These are phyloP conservation scores for Fulica atra DNA, from an alignment of 2,113 vertebrate species.

Conservation along the genomic window DNA sequence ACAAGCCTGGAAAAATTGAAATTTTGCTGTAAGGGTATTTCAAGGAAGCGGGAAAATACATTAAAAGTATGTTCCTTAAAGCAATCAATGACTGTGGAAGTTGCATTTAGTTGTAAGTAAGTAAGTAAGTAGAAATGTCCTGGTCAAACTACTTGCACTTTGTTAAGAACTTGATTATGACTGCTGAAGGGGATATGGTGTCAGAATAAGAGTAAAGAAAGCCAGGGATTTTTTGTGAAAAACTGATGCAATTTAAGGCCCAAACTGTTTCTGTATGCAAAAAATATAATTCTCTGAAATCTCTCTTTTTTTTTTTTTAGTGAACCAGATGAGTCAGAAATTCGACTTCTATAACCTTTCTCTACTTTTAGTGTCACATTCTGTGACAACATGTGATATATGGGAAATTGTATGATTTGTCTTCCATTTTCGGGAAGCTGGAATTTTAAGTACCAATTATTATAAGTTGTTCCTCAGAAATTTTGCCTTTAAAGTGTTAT, in stretches of 20 bases:
- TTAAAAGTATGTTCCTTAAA: background rate
- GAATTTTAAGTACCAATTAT: background rate
- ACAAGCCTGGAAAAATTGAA: background rate
- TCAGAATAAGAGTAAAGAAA: background rate
- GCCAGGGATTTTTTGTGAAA: background rate
- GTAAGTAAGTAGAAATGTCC: background rate
- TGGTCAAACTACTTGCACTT: background rate
- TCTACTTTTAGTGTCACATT: background rate
- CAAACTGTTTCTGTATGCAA: background rate
- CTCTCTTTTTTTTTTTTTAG: background rate
- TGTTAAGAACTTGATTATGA: background rate
- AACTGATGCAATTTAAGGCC: background rate
- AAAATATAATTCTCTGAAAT: background rate
- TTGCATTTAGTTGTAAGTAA: background rate
- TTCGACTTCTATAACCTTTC: background rate
- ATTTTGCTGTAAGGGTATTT: background rate
- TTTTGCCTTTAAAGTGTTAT: background rate
- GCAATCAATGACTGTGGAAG: background rate
- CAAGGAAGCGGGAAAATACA: background rate
- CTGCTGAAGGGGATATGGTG: background rate
- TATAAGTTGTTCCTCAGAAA: background rate
- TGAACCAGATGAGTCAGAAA: background rate
- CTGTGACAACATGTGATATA: background rate
- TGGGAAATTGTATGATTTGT: background rate
- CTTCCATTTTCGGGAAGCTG: background rate